Base-by-base conservation (phyloP, 1,140 invertebrate species). In the Cotesia chilonis region DNA sequence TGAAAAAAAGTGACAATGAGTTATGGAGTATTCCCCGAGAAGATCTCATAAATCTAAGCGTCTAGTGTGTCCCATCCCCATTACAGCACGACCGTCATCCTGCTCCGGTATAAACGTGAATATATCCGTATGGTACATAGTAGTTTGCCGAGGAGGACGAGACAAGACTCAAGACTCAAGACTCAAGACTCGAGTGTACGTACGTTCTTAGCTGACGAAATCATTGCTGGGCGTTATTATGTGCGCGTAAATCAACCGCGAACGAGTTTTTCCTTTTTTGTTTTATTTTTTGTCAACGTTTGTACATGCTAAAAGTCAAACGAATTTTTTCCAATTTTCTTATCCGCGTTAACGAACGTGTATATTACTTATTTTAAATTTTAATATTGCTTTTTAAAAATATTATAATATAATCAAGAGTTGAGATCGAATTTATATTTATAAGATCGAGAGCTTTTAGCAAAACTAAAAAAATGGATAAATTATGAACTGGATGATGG, bases 191-290 rank as follows among this genome's bases (percentile, higher is more conserved):
- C 41, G 10, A 47, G 41, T 47, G 41, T 47, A 47, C 41, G 41
- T 47, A 47, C 41, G 10, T 47, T 9, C 41, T 2, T 47, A 47
- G 41, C 41, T 71, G 66, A 74, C 68, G 68, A 76, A 78, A 79
- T 74, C 71, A 75, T 74, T 74, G 70, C 75, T 73, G 74, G 75
- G 74, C 72, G 73, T 76, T 81, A 10, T 47, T 47, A 47, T 80
- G 78, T 79, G 80, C 80, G 78, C 79, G 82, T 83, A 84, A 84
- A 85, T 83, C 84, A 85, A 79, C 74, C 75, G 73, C 74, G 77
- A 77, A 79, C 78, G 73, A 79, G 78, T 76, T 72, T 78, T 75
- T 78, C 77, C 78, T 75, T 82, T 81, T 81, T 73, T 52, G 38
- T 72, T 36, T 47, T 41, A 68, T 57, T 70, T 17, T 4, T 60